Conservation (phyloP, 2,113 vertebrate genomes). For the Sphyrna mokarran region DNA sequence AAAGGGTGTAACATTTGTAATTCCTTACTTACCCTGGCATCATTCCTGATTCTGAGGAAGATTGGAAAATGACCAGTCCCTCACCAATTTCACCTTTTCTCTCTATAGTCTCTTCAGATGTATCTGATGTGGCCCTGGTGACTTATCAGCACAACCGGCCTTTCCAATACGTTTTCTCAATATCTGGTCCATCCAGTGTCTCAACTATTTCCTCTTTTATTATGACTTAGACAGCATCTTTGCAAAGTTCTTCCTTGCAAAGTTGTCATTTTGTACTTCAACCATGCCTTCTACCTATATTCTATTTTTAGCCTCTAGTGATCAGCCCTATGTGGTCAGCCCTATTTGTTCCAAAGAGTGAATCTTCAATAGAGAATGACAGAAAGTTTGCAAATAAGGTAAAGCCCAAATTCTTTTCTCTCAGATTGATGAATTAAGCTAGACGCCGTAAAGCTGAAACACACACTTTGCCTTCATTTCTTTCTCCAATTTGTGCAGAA, state of each 20-base stretch:
- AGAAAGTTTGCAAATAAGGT: not conserved
- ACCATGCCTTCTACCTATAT: not conserved
- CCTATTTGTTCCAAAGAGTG: not conserved
- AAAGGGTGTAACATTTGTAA: not conserved
- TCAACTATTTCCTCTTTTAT: not conserved
- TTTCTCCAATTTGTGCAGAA: not conserved
- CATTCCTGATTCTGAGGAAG: not conserved
- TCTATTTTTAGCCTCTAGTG: no score
- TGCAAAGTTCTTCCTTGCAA: not conserved
- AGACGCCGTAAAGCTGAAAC: not conserved
- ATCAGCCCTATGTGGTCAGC: no score
- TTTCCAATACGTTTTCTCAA: not conserved
- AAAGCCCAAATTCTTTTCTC: not conserved
- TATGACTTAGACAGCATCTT: not conserved
- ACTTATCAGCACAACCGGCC: not conserved
- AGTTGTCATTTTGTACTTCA: not conserved
- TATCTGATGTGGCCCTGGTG: not conserved
- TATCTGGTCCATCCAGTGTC: not conserved
- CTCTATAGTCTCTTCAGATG: not conserved
- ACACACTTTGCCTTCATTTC: not conserved
- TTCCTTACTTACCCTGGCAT: not conserved
- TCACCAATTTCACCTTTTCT: not conserved
- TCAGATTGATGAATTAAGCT: not conserved
- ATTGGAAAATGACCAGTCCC: not conserved
- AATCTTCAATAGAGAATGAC: not conserved